Conservation (phyloP, 37 sponge, comb jelly and placozoan genomes). For the Oopsacas minuta region DNA sequence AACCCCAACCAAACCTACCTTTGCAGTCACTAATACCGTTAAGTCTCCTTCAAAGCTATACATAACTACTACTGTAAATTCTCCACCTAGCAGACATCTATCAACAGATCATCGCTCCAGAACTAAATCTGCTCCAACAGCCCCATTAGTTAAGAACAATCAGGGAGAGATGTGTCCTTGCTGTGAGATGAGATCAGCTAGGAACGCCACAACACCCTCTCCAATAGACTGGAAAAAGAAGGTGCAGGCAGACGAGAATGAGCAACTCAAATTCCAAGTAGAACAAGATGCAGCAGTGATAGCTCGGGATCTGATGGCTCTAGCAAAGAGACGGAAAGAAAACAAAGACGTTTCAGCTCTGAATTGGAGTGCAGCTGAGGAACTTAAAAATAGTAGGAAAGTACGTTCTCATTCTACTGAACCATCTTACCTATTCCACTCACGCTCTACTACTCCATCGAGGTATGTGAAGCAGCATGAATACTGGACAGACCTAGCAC, state of each 20-base stretch:
- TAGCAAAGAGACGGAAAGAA: neutral
- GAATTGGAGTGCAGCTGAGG: neutral
- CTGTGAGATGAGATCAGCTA: neutral
- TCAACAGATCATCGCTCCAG: conserved; percentile 10
- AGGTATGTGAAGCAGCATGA: conserved; percentile 1
- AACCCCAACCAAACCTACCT: neutral
- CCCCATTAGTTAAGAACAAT: neutral
- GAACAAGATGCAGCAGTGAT: conserved; percentile 12
- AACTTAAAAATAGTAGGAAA: neutral
- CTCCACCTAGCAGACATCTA: neutral
- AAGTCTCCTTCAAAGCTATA: neutral
- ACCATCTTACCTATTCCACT: conserved; percentile 9
- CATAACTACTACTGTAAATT: neutral
- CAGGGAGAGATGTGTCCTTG: conserved; percentile 17
- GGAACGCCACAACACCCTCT: neutral
- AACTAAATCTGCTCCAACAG: neutral
- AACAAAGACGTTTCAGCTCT: conserved; percentile 11
- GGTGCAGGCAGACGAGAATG: neutral
- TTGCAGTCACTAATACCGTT: neutral
- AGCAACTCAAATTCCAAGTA: neutral
- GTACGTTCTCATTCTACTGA: neutral
- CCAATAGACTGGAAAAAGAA: neutral
- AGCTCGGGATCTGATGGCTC: neutral
- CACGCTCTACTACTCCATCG: neutral
- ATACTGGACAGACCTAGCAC: conserved; percentile 6